Evolutionary conservation across 2,113 vertebrate genomes (phyloP).

Genomic region (Neogobius melanostomus): DNA sequence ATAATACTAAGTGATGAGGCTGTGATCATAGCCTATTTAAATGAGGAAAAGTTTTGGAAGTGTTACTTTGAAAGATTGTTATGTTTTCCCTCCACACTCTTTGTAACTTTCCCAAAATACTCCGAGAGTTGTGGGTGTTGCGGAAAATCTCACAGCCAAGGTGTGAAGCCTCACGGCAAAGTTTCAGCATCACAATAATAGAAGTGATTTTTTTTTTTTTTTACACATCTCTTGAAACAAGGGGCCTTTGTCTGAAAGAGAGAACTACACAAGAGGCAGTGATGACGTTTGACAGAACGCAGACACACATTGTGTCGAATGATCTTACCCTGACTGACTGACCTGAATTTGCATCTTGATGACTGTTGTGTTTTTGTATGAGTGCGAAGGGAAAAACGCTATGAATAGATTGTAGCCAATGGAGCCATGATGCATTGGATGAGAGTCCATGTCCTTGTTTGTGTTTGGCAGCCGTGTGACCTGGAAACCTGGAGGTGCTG

Average conservation of each 20-base stretch:
- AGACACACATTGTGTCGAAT: slow-evolving; percentile 19
- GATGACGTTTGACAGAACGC: slow-evolving; percentile 29
- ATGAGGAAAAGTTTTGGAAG: slow-evolving; percentile 1
- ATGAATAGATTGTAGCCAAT: slow-evolving; percentile 46
- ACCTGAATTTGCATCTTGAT: slow-evolving; percentile 65
- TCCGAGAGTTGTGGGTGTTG: slow-evolving; percentile 27
- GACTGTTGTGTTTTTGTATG: slow-evolving; percentile 48
- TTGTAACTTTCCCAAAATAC: slow-evolving; percentile 7
- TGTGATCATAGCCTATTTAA: slow-evolving; percentile 4
- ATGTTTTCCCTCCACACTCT: slow-evolving; percentile 9
- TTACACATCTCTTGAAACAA: slow-evolving; percentile 3
- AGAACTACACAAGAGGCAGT: slow-evolving; percentile 2
- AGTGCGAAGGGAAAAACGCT: slow-evolving; percentile 12
- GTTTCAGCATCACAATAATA: slow-evolving; percentile 20
- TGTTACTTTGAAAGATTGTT: not conserved
- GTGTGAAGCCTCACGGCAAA: slow-evolving; percentile 18
- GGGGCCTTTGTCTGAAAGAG: not conserved
- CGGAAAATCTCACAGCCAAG: slow-evolving; percentile 34
- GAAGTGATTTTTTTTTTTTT: slow-evolving; percentile 12
- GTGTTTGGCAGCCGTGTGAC: slow-evolving; percentile 53
- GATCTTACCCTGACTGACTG: slow-evolving; percentile 42
- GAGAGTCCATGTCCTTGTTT: slow-evolving; percentile 52
- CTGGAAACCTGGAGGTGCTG: slow-evolving; percentile 58
- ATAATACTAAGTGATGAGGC: slow-evolving; percentile 1
- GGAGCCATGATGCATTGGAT: slow-evolving; percentile 45